Conservation (phyloP, 2,888 invertebrate genomes). For the Ormyrus labotus region DNA sequence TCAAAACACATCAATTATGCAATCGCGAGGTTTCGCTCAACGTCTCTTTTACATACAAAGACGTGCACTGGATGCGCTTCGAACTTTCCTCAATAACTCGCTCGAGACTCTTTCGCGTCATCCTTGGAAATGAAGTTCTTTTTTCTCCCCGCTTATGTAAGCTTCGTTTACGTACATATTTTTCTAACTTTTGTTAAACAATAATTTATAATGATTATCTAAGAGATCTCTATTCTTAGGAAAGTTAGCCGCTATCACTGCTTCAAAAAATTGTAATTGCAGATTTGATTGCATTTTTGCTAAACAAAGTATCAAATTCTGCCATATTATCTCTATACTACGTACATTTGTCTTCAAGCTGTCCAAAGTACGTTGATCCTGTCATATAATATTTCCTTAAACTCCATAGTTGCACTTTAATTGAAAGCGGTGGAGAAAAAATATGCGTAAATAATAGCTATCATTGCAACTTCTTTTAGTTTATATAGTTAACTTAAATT, state of each 20-base stretch:
- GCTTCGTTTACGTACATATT: background rate
- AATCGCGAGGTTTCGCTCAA: slow-evolving; percentile 2
- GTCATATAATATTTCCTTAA: slow-evolving; percentile 4
- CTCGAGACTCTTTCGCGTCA: background rate
- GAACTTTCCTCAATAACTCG: background rate
- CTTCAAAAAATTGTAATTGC: background rate
- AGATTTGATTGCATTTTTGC: background rate
- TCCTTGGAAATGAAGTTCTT: slow-evolving; percentile 2
- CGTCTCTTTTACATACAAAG: background rate
- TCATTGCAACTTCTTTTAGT: too few species aligned
- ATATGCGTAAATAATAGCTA: too few species aligned
- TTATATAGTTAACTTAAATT: too few species aligned
- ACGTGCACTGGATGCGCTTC: background rate
- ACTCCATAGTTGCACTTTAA: background rate
- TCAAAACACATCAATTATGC: slow-evolving; percentile 15
- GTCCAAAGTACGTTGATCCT: background rate
- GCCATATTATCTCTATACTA: background rate
- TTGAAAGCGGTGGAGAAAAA: too few species aligned
- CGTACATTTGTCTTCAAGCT: background rate
- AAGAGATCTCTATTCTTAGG: too few species aligned
- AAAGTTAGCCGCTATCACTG: too few species aligned
- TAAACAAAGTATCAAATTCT: slow-evolving; percentile 8
- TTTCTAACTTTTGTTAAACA: background rate
- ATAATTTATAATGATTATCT: background rate
- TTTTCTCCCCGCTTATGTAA: background rate